Evolutionary conservation across 1,140 invertebrate species (phyloP).

Genomic region (Trichomalopsis sarcophagae): DNA sequence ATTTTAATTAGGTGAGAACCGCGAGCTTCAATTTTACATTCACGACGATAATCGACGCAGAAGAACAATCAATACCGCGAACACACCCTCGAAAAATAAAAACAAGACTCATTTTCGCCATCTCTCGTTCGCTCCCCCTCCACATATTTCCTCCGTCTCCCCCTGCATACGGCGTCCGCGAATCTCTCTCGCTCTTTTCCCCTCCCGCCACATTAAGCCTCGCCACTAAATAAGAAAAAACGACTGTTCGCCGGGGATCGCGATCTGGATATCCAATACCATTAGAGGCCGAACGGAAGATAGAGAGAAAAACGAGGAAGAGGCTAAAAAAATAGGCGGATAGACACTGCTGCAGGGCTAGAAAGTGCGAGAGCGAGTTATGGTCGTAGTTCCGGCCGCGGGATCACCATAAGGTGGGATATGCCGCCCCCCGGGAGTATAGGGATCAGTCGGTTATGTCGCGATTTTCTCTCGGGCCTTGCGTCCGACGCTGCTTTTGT

Average conservation of each 20-base stretch:
- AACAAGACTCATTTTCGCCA: background rate
- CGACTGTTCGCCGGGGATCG: conserved; percentile 41
- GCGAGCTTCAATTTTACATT: background rate
- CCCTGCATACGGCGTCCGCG: background rate
- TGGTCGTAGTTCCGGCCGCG: conserved; percentile 42
- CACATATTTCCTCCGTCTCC: background rate
- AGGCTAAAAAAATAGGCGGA: conserved; percentile 4
- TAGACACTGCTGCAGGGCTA: background rate
- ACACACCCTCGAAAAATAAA: background rate
- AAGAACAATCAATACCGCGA: background rate
- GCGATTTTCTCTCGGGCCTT: conserved; percentile 35
- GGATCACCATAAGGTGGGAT: conserved; percentile 67
- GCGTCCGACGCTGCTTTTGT: background rate
- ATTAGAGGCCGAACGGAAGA: conserved; percentile 45
- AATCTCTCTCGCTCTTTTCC: background rate
- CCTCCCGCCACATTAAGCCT: conserved; percentile 21
- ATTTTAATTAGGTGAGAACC: conserved; percentile 36
- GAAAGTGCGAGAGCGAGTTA: conserved; percentile 36
- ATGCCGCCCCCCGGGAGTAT: conserved; percentile 58
- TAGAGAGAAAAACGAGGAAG: conserved; percentile 1
- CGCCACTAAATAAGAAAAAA: conserved; percentile 47
- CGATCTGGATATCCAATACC: conserved; percentile 58
- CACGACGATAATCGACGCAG: background rate
- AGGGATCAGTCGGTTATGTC: conserved; percentile 62
- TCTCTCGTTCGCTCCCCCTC: background rate